A percentile compares a stretch with the other conserved stretches of the same genome.
Conservation (phyloP, 1,140 invertebrate species). For the Centruroides vittatus region DNA sequence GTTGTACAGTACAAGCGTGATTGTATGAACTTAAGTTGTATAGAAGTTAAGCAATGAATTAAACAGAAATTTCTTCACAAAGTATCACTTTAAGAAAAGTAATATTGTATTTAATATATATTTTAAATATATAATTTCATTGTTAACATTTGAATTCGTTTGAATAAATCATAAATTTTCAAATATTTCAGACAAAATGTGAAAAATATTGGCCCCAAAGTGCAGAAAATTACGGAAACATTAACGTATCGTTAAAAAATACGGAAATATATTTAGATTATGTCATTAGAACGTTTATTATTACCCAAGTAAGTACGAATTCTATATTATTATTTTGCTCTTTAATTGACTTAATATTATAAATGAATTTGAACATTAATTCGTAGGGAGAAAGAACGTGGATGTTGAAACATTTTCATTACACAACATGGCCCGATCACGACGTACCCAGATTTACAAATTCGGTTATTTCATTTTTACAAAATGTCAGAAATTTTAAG, state of each 20-base stretch:
- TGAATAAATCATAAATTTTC: too few species aligned
- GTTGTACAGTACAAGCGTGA: too few species aligned
- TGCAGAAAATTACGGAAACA: slow-evolving; percentile 8
- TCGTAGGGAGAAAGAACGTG: background rate
- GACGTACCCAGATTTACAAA: slow-evolving; percentile 10
- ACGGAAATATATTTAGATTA: slow-evolving; percentile 11
- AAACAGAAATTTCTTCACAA: too few species aligned
- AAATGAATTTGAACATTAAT: background rate
- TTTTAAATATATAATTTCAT: too few species aligned
- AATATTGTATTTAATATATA: too few species aligned
- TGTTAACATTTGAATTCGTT: too few species aligned
- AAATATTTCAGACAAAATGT: slow-evolving; percentile 41
- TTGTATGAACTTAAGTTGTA: too few species aligned
- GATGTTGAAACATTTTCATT: slow-evolving; percentile 17
- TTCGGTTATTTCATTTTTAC: slow-evolving; percentile 7
- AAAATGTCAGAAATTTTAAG: background rate
- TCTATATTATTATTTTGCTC: too few species aligned
- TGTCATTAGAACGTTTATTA: slow-evolving; percentile 8
- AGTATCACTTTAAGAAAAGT: too few species aligned
- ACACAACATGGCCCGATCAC: slow-evolving; percentile 16
- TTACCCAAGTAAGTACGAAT: slow-evolving; percentile 8
- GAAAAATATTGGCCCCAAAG: slow-evolving; percentile 47
- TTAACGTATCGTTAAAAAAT: slow-evolving; percentile 5
- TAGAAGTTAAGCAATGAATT: too few species aligned
- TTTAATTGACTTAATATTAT: too few species aligned